These are phyloP conservation scores for Noctua comes DNA, from an alignment of 2,888 invertebrate genomes.

Conservation along the genomic window DNA sequence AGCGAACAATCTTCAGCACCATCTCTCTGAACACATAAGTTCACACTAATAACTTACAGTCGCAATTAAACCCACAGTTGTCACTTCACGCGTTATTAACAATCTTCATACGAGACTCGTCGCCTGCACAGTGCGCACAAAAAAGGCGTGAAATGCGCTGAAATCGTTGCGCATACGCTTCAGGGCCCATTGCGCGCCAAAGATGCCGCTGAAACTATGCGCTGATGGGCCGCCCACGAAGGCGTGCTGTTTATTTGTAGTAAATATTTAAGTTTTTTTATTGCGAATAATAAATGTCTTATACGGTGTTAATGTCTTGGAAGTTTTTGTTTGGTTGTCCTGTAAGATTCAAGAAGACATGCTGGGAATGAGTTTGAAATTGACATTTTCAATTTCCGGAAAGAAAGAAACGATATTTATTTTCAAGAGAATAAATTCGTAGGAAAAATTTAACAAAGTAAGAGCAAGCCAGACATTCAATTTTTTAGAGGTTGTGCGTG, in stretches of 20 bases:
- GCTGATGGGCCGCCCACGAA: conserved; percentile 87
- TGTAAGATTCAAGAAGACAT: conserved; percentile 18
- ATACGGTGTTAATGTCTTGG: conserved; percentile 8
- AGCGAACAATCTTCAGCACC: conserved; percentile 41
- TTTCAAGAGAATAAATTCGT: neutral
- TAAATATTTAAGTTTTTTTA: conserved; percentile 53
- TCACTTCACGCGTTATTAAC: conserved; percentile 85
- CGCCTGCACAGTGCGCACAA: conserved; percentile 73
- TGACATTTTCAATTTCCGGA: conserved; percentile 38
- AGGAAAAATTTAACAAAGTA: conserved; percentile 14
- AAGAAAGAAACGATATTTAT: neutral
- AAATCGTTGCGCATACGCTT: conserved; percentile 84
- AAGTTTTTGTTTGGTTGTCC: neutral
- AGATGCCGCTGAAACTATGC: conserved; percentile 85
- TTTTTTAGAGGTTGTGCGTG: neutral
- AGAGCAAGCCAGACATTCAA: neutral
- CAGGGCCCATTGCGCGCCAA: conserved; percentile 86
- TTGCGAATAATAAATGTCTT: conserved; percentile 33
- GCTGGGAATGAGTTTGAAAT: neutral
- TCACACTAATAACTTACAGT: conserved; percentile 68
- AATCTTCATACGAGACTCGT: conserved; percentile 78
- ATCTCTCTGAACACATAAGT: conserved; percentile 51
- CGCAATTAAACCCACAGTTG: conserved; percentile 84
- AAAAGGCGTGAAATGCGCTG: conserved; percentile 88
- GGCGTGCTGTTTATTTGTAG: conserved; percentile 63